A percentile compares a stretch with the other conserved stretches of the same genome.
These are phyloP conservation scores for Gonioctena quinquepunctata DNA, from an alignment of 1,140 invertebrate genomes.

Conservation along the genomic window DNA sequence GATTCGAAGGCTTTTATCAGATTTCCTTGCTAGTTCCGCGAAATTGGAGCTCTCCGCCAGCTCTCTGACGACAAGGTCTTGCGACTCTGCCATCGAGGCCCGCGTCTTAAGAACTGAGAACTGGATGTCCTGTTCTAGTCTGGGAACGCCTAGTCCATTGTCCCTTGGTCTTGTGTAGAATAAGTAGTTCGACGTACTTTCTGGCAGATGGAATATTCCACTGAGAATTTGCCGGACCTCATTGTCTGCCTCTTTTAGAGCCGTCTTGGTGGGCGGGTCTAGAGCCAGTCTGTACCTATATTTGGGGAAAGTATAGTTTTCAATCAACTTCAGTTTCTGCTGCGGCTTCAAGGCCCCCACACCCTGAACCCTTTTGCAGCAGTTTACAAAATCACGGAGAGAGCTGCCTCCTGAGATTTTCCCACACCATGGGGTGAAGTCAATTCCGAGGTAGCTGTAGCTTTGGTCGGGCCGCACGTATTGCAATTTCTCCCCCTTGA, in stretches of 20 bases:
- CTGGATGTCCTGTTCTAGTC: background rate
- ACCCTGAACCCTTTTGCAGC: background rate
- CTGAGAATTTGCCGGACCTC: background rate
- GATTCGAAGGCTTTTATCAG: too few species aligned
- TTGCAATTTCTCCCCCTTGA: background rate
- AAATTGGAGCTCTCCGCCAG: background rate
- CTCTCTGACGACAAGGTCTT: background rate
- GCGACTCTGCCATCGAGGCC: background rate
- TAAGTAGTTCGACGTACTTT: background rate
- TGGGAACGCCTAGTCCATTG: background rate
- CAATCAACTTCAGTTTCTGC: background rate
- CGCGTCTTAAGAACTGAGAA: background rate
- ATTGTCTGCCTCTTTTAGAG: background rate
- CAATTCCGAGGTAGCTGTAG: background rate
- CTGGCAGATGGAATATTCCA: background rate
- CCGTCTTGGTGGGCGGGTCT: background rate
- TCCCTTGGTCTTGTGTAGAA: background rate
- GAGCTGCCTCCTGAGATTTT: too few species aligned
- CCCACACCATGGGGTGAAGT: background rate
- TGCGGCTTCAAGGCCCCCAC: background rate
- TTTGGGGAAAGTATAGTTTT: background rate
- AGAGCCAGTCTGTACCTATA: background rate
- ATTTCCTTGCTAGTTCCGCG: too few species aligned
- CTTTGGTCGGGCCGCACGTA: background rate
- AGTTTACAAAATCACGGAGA: background rate